Base-by-base conservation (phyloP, 2,888 invertebrate species). In the Agonopterix arenella region DNA sequence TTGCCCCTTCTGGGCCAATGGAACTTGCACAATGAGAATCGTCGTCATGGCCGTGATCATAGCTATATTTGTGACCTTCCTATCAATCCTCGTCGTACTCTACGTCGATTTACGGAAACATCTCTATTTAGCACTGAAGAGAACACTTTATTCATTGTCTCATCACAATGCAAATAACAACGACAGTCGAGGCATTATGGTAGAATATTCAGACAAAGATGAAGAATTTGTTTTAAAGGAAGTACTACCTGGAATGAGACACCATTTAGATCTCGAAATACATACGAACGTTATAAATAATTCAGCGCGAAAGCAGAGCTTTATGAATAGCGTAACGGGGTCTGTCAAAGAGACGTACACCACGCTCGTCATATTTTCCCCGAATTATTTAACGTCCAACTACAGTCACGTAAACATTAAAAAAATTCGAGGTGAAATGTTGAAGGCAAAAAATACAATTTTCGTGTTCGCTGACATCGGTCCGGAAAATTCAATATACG, bases 401-500 rank as follows among this genome's bases (percentile, higher is more conserved):
- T 88, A 84, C 63, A 77, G 77, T 58, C 75, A 85, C 44, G 79
- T 86, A 47, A 81, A 80, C 54, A 85, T 88, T 61, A 85, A 80
- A 65, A 82, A 80, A 68, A 86, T 88, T 59, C 78, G 77, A 41
- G 76, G 73, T 13, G 76, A 83, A 66, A 84, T 88, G 83, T 65
- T 76, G 54, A 80, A 79, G 57, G 70, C 76, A 45, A 73, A 70
- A 59, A 75, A 84, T 46, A 80, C 83, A 16, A 63, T 88, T 59
- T 84, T 80, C 56, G 61, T 88, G 54, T 88, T 84, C 54, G 73
- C 70, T 13, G 86, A 88, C 65, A 73, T 77, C 48, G 85, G 80
- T 11, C 73, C 80, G 8, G 85, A 86, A 55, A 82, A 88, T 68
- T 88, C 85, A 51, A 76, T 86, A 57, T 84, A 82, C 60, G 77